Evolutionary conservation across 2,888 invertebrate species (phyloP).

Genomic region (Argyresthia albistria): DNA sequence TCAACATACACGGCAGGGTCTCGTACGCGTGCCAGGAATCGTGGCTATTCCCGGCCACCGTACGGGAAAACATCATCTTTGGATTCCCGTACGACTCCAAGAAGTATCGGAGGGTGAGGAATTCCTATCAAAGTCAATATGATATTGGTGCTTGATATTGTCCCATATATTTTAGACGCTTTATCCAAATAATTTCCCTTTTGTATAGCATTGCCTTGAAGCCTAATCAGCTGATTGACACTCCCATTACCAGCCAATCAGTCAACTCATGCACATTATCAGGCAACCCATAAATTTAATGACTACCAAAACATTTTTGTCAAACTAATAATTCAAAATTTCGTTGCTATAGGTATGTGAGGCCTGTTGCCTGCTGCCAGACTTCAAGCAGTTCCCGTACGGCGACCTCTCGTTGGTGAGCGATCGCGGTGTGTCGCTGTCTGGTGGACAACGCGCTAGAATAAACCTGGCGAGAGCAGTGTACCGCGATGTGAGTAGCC

Average conservation of each 20-base stretch:
- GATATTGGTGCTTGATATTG: too few species aligned
- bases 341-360: constrained; percentile 62
- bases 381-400: constrained; percentile 81
- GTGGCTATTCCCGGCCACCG: constrained; percentile 84
- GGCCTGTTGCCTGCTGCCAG: constrained; percentile 76
- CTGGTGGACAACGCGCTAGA: constrained; percentile 88
- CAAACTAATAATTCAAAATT: not conserved
- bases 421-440: constrained; percentile 84
- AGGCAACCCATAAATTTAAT: too few species aligned
- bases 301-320: not conserved
- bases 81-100: constrained; percentile 75
- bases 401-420: constrained; percentile 87
- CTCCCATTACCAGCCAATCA: too few species aligned
- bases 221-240: too few species aligned
- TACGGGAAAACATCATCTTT: constrained; percentile 88
- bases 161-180: too few species aligned
- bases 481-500: constrained; percentile 74
- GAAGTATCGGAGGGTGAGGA: constrained; percentile 73
- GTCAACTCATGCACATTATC: too few species aligned
- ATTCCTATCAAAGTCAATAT: constrained; percentile 1
- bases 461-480: constrained; percentile 84
- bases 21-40: constrained; percentile 89
- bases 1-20: constrained; percentile 74
- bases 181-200: too few species aligned
- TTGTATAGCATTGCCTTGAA: too few species aligned